phyloP scores from a whole-genome alignment of 2,797 vertebrate species.

The Liparis tanakae region DNA sequence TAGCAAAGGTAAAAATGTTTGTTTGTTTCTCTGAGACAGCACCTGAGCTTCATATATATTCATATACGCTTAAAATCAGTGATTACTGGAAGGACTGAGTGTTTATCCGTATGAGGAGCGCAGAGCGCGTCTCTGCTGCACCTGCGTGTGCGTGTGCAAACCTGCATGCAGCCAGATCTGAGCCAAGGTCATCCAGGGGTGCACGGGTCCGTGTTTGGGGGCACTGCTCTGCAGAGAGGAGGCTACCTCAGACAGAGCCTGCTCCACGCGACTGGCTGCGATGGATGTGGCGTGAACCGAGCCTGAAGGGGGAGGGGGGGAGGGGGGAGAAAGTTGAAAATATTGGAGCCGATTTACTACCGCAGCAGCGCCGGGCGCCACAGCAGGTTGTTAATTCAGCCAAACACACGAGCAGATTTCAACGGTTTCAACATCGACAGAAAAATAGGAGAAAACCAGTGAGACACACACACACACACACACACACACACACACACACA shows the following conservation, averaged over 20 bases:
- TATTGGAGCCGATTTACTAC: constrained; percentile 11
- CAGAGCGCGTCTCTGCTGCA: neutral
- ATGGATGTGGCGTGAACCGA: constrained; percentile 96
- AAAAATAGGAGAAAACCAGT: neutral
- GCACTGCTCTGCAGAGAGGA: constrained; percentile 97
- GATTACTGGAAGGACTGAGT: no score
- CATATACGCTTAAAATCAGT: no score
- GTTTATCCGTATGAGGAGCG: neutral
- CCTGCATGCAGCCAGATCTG: constrained; percentile 99
- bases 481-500: neutral
- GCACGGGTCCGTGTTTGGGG: constrained; percentile 94
- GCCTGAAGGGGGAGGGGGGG: constrained; percentile 77
- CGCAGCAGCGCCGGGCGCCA: constrained; percentile 36
- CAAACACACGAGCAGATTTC: constrained; percentile 43
- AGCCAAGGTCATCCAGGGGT: constrained; percentile 99
- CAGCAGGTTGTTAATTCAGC: constrained; percentile 38
- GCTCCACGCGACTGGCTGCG: constrained; percentile 96
- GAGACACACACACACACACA: constrained; percentile 20
- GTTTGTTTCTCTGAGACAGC: neutral
- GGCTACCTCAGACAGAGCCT: constrained; percentile 95
- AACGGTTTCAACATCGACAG: neutral
- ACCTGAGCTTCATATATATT: no score
- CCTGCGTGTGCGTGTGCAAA: constrained; percentile 48
- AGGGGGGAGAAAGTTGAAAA: neutral
- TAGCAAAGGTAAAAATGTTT: neutral